These are phyloP conservation scores for Cynodonichthys magdalenae DNA, from an alignment of 2,797 vertebrate genomes.

Conservation along the genomic window DNA sequence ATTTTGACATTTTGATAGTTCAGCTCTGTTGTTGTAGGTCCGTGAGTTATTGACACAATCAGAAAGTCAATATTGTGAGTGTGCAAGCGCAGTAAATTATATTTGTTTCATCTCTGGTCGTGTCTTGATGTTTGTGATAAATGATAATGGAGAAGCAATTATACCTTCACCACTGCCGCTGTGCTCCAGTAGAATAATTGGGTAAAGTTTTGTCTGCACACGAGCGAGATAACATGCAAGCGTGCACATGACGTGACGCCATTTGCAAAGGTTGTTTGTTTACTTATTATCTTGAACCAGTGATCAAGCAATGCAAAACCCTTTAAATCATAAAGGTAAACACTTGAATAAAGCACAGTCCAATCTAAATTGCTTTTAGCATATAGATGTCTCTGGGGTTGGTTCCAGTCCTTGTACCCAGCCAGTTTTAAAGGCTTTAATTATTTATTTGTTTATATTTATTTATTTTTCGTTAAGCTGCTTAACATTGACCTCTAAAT, in stretches of 20 bases:
- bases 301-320: slow-evolving; percentile 33
- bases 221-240: slow-evolving; percentile 13
- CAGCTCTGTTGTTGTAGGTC: slow-evolving; percentile 34
- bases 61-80: slow-evolving; percentile 51
- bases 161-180: slow-evolving; percentile 43
- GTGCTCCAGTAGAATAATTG: slow-evolving; percentile 63
- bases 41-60: slow-evolving; percentile 58
- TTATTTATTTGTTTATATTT: neutral
- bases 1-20: slow-evolving; percentile 49
- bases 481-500: neutral
- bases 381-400: neutral
- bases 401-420: neutral
- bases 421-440: neutral
- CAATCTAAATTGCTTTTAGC: neutral
- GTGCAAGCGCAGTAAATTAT: slow-evolving; percentile 39
- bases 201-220: slow-evolving; percentile 40
- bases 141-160: slow-evolving; percentile 64
- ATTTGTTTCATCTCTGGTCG: slow-evolving; percentile 53
- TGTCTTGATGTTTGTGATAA: slow-evolving; percentile 42
- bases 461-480: neutral
- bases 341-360: neutral
- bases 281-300: slow-evolving; percentile 35
- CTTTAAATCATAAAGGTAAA: slow-evolving; percentile 24
- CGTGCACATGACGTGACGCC: slow-evolving; percentile 1
- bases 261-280: slow-evolving; percentile 35